Evolutionary conservation across 2,888 invertebrate genomes (phyloP).

Genomic region (Drosophila monieri): DNA sequence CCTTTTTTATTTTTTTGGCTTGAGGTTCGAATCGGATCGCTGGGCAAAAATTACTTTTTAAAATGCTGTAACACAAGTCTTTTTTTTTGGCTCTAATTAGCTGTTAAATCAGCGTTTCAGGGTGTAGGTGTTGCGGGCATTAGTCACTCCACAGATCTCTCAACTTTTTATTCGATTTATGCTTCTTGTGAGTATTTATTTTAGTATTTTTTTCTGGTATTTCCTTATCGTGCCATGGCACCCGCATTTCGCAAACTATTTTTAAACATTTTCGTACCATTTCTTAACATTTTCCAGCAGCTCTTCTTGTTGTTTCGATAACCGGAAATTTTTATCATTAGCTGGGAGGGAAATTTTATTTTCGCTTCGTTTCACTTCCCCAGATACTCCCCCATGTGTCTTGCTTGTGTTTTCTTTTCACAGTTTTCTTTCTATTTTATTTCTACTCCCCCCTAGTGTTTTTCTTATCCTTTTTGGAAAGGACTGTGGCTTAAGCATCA

Average conservation of each 20-base stretch:
- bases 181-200: background rate
- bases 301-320: conserved; percentile 18
- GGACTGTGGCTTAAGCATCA: background rate
- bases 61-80: conserved; percentile 32
- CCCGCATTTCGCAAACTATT: conserved; percentile 31
- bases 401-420: conserved; percentile 17
- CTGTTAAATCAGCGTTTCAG: background rate
- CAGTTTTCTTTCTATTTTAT: background rate
- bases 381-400: conserved; percentile 6
- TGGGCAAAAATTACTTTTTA: conserved; percentile 34
- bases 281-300: background rate
- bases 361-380: conserved; percentile 65
- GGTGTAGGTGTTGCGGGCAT: conserved; percentile 8
- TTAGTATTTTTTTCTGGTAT: background rate
- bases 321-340: conserved; percentile 78
- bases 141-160: conserved; percentile 18
- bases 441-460: conserved; percentile 20
- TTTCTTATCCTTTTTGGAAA: conserved; percentile 41
- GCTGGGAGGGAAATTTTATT: conserved; percentile 74
- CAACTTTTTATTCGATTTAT: conserved; percentile 42
- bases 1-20: background rate
- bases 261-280: background rate
- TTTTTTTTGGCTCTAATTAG: background rate
- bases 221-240: conserved; percentile 53
- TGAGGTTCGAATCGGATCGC: conserved; percentile 34